Evolutionary conservation across 2,113 vertebrate genomes (phyloP).

Genomic region (Sminthopsis crassicaudata): DNA sequence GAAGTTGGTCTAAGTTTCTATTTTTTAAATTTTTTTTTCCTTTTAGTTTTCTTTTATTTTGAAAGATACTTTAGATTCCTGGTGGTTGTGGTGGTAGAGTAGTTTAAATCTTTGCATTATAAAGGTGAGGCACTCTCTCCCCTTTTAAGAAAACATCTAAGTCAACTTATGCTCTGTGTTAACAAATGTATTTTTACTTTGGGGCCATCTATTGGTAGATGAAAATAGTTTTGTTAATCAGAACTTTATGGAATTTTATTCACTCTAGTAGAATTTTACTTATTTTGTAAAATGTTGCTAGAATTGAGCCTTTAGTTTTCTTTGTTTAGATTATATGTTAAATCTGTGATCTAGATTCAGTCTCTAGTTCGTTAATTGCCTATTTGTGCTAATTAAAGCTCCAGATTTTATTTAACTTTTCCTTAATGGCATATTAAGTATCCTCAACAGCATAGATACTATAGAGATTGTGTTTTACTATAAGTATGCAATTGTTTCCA

Average conservation of each 20-base stretch:
- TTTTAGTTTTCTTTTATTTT: background rate
- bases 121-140: no score
- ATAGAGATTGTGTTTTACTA: background rate
- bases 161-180: slow-evolving; percentile 14
- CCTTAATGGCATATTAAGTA: slow-evolving; percentile 9
- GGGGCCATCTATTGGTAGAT: background rate
- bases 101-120: background rate
- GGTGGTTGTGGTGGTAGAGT: background rate
- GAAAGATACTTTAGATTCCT: background rate
- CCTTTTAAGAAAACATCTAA: background rate
- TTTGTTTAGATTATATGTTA: slow-evolving; percentile 7
- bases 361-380: background rate
- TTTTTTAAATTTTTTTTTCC: background rate
- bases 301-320: background rate
- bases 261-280: slow-evolving; percentile 36
- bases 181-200: background rate
- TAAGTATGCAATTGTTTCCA: slow-evolving; percentile 19
- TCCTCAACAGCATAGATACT: slow-evolving; percentile 1
- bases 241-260: slow-evolving; percentile 14
- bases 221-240: slow-evolving; percentile 32
- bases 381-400: slow-evolving; percentile 16
- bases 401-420: slow-evolving; percentile 47
- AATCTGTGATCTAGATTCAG: slow-evolving; percentile 9
- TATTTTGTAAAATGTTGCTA: background rate
- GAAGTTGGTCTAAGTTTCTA: background rate